phyloP scores from a whole-genome alignment of 2,888 invertebrate genomes.

The Drosophila paracracens region DNA sequence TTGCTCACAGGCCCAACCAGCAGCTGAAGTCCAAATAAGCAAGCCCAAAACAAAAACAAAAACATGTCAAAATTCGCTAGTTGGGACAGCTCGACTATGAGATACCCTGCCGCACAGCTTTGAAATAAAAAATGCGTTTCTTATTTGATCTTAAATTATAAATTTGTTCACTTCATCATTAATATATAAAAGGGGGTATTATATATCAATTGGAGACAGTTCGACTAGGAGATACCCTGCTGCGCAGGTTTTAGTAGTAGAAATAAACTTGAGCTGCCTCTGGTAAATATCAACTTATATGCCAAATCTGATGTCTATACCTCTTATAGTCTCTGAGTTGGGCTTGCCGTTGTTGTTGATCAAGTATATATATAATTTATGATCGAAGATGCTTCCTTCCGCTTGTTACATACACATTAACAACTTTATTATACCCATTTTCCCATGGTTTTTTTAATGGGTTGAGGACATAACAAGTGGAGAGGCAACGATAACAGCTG shows the following conservation, averaged over 20 bases:
- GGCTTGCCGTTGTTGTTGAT: neutral
- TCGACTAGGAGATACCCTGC: neutral
- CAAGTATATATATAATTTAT: neutral
- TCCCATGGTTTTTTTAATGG: neutral
- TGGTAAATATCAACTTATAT: neutral
- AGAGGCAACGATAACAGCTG: slow-evolving; percentile 51
- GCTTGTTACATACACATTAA: neutral
- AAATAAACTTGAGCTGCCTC: neutral
- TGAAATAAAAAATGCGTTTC: neutral
- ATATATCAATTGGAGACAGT: neutral
- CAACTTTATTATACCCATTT: neutral
- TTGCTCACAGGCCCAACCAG: neutral
- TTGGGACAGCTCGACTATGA: neutral
- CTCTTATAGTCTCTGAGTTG: neutral
- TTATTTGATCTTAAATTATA: neutral
- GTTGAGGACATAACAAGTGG: neutral
- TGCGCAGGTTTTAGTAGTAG: neutral
- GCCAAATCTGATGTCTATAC: neutral
- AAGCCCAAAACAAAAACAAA: neutral
- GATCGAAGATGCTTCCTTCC: neutral
- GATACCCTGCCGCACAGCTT: neutral
- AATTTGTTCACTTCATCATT: neutral
- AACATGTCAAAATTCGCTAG: neutral
- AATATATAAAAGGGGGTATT: neutral
- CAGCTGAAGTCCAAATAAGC: neutral